A percentile compares a stretch with the other conserved stretches of the same genome.
Conservation (phyloP, 2,888 invertebrate genomes). For the Ichneumon xanthorius region DNA sequence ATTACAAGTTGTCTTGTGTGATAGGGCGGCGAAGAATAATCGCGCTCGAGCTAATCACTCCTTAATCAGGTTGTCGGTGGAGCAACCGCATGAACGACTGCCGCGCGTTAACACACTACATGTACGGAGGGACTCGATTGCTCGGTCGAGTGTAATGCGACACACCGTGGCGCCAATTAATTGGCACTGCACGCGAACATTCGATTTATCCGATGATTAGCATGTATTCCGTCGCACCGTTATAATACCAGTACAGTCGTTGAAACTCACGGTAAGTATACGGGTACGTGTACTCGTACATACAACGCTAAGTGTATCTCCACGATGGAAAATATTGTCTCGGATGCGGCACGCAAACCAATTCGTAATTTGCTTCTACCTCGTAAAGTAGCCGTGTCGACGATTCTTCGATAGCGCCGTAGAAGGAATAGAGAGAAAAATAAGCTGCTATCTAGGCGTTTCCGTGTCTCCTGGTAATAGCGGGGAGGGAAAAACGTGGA, state of each 20-base stretch:
- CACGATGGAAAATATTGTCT: constrained; percentile 30
- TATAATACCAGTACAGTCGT: constrained; percentile 13
- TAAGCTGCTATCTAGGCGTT: constrained; percentile 50
- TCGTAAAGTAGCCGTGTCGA: constrained; percentile 39
- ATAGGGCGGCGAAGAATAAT: constrained; percentile 43
- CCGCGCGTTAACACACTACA: neutral
- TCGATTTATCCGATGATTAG: constrained; percentile 67
- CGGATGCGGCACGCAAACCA: constrained; percentile 54
- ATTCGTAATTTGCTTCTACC: constrained; percentile 51
- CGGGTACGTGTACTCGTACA: neutral
- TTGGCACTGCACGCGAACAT: constrained; percentile 66
- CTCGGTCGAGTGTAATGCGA: constrained; percentile 61
- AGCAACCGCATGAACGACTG: constrained; percentile 12
- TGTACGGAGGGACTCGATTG: constrained; percentile 42
- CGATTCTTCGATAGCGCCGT: constrained; percentile 52
- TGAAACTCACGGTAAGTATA: constrained; percentile 38
- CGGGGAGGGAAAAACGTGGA: constrained; percentile 41
- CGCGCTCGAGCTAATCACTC: constrained; percentile 64
- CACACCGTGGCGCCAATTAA: constrained; percentile 68
- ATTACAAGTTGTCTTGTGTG: constrained; percentile 45
- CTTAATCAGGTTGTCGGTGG: constrained; percentile 65
- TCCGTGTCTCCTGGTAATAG: constrained; percentile 57
- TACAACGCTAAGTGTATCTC: constrained; percentile 8
- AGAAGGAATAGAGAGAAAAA: constrained; percentile 35
- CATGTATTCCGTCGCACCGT: constrained; percentile 51